phyloP scores from a whole-genome alignment of 35 echinoderm and acorn worm species.

The Ophioderma brevispina region DNA sequence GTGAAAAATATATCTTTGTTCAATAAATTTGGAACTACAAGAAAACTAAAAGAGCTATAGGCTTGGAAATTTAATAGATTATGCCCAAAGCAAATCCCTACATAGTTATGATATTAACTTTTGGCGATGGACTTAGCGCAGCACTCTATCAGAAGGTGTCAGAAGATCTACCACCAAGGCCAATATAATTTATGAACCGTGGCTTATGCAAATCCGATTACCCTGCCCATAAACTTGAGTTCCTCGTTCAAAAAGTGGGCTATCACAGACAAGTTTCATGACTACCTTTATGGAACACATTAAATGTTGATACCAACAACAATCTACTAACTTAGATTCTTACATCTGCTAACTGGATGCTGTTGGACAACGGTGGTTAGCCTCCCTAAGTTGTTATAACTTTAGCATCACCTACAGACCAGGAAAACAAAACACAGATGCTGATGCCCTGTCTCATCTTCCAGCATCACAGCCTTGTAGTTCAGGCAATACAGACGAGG shows the following conservation, averaged over 20 bases:
- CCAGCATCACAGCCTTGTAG: too few species aligned
- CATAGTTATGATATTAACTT: too few species aligned
- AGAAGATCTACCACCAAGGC: too few species aligned
- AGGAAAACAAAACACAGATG: constrained; percentile 23
- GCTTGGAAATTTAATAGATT: too few species aligned
- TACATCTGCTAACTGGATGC: constrained; percentile 62
- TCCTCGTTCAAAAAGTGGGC: constrained; percentile 44
- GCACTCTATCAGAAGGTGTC: too few species aligned
- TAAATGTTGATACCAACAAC: constrained; percentile 60
- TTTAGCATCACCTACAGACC: constrained; percentile 39
- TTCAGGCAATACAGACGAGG: too few species aligned
- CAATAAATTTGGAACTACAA: too few species aligned
- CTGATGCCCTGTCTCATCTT: constrained; percentile 42
- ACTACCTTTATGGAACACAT: constrained; percentile 39
- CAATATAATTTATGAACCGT: too few species aligned
- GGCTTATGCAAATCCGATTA: constrained; percentile 56
- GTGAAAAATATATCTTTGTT: too few species aligned
- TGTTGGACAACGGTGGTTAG: constrained; percentile 67
- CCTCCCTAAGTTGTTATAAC: constrained; percentile 42
- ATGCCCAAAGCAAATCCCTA: too few species aligned
- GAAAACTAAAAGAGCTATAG: too few species aligned
- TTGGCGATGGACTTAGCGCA: too few species aligned
- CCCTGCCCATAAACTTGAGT: constrained; percentile 44
- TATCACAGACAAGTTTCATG: constrained; percentile 27
- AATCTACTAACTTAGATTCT: constrained; percentile 66